phyloP scores from a whole-genome alignment of 2,797 vertebrate genomes.

The Streptopelia turtur region DNA sequence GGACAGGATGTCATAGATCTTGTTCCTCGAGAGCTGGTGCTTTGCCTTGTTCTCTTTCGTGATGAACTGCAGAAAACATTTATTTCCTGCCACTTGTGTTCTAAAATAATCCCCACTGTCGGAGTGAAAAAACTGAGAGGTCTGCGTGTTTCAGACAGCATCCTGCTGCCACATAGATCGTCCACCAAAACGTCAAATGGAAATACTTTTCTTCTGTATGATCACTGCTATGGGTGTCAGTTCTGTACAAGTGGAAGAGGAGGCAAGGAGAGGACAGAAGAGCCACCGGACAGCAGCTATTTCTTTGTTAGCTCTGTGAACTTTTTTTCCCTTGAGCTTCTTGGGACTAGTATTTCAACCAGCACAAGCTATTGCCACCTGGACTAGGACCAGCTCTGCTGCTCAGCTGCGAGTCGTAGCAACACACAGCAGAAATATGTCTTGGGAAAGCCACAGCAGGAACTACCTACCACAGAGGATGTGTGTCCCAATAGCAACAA shows the following conservation, averaged over 20 bases:
- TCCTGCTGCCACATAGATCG: background rate
- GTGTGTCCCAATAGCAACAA: background rate
- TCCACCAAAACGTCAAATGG: background rate
- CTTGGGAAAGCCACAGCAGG: background rate
- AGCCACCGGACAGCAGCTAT: background rate
- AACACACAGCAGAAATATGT: background rate
- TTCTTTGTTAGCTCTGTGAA: background rate
- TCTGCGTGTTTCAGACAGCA: background rate
- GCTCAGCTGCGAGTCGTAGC: background rate
- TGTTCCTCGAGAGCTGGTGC: background rate
- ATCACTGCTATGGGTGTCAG: background rate
- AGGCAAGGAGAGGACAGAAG: background rate
- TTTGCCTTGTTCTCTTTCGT: conserved; percentile 2
- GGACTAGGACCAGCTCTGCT: background rate
- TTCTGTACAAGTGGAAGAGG: background rate
- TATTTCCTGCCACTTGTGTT: background rate
- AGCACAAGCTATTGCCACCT: background rate
- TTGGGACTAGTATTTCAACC: background rate
- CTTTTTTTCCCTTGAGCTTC: background rate
- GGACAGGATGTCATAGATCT: background rate
- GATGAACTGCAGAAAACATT: background rate
- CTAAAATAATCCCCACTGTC: background rate
- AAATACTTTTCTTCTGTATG: background rate
- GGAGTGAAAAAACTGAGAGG: background rate
- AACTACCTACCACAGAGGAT: background rate